Base-by-base conservation (phyloP, 2,797 vertebrate species). In the Oryzias dopingdopingensis region DNA sequence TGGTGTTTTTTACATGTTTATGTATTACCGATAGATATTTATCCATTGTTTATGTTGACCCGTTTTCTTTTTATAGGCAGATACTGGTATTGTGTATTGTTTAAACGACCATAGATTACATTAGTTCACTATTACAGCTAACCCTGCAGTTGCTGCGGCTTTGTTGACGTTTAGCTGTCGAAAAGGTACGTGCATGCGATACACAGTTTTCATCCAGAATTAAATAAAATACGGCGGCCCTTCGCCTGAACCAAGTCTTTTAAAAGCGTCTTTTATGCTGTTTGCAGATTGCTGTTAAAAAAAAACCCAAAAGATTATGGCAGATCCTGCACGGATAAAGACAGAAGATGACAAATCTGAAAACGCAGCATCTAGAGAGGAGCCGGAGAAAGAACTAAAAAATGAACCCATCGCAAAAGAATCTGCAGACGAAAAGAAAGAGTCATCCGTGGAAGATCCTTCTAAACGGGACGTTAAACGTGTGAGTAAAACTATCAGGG, bases 251-350 rank as follows among this genome's bases (percentile, higher is more conserved):
- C 3, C 10, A 37, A 13, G 29, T 37, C 32, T 37, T 3, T 12
- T 37, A 37, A 32, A 1, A 15, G 0, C 17, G 14, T 4, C 4
- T 47, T 3, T 14, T 4, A 16, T 20, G 5, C 1, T 16, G 2
- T 22, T 15, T 16, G 4, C 29, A 15, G 32, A 52, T 5, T 32
- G 29, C 29, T 32, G 8, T 32, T 12, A 12, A 12, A 29, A 4
- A 2, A 13, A 37, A 37, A 8, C 8, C 3, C 18, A 18, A 22
- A 22, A 37, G 42, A 53, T 22, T 8, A 93, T 93, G 92, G 92
- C 92, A 22, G 92, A 93, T 62, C 92, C 92, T 48, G 90, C 90
- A 3, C 85, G 90, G 10, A 77, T 91, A 6, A 92, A 92, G 70
- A 3, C 49, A 0, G 87, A 86, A 0, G 87, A 86, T 0, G 54